Evolutionary conservation across 1,140 invertebrate genomes (phyloP).

Genomic region (Melitaea cinxia): DNA sequence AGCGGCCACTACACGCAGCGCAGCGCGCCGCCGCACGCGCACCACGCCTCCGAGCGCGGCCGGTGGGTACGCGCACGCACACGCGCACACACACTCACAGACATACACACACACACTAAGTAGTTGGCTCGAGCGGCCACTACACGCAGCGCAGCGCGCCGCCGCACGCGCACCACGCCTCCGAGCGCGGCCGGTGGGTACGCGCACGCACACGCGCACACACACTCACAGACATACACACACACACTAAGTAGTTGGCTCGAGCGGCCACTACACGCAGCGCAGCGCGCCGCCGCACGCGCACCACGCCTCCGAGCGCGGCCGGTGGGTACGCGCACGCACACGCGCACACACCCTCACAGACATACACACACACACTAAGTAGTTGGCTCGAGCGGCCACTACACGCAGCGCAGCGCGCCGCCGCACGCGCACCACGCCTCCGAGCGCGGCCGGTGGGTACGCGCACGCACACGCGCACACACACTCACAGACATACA

Average conservation of each 20-base stretch:
- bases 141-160: conserved; percentile 90
- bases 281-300: conserved; percentile 86
- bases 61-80: background rate
- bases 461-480: background rate
- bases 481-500: background rate
- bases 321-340: background rate
- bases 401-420: conserved; percentile 89
- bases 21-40: conserved; percentile 86
- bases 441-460: conserved; percentile 40
- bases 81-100: background rate
- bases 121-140: conserved; percentile 89
- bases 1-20: conserved; percentile 90
- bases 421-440: conserved; percentile 84
- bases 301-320: conserved; percentile 75
- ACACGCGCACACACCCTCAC: background rate
- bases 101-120: conserved; percentile 85
- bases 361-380: conserved; percentile 83
- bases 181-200: conserved; percentile 36
- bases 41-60: conserved; percentile 73
- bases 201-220: background rate
- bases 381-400: conserved; percentile 89
- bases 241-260: conserved; percentile 87
- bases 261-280: conserved; percentile 89
- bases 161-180: conserved; percentile 82
- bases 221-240: background rate